Conservation (phyloP, 2,113 vertebrate genomes). For the Thinocorus orbignyianus region DNA sequence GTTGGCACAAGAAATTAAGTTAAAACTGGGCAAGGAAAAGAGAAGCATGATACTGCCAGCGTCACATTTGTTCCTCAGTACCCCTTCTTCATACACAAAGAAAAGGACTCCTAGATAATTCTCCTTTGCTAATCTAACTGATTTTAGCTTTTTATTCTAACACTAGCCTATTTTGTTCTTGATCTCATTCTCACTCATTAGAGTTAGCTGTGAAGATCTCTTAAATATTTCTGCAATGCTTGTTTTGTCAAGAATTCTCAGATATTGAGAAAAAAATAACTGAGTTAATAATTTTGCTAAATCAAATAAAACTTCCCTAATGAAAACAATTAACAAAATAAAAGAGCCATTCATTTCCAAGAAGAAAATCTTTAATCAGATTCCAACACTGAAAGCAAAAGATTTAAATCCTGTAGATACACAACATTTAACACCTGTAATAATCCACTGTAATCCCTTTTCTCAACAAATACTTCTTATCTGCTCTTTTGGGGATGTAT, state of each 20-base stretch:
- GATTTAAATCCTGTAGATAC: background rate
- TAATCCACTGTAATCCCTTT: background rate
- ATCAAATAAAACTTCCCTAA: background rate
- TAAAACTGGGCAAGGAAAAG: background rate
- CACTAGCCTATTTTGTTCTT: background rate
- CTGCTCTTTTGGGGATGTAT: background rate
- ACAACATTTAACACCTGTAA: background rate
- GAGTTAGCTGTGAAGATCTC: background rate
- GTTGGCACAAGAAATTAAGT: background rate
- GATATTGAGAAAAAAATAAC: background rate
- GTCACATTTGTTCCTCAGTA: background rate
- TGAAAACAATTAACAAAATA: background rate
- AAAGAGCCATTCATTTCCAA: background rate
- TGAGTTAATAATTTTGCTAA: background rate
- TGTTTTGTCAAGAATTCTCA: background rate
- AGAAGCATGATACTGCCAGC: background rate
- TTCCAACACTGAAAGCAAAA: background rate
- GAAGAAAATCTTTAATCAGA: background rate
- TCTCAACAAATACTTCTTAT: background rate
- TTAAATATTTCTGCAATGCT: background rate
- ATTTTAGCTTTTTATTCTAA: background rate
- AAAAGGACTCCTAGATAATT: background rate
- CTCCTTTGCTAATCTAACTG: background rate
- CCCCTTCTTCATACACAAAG: background rate
- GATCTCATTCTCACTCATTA: background rate